Conservation (phyloP, 2,113 vertebrate genomes). For the Sprattus sprattus region DNA sequence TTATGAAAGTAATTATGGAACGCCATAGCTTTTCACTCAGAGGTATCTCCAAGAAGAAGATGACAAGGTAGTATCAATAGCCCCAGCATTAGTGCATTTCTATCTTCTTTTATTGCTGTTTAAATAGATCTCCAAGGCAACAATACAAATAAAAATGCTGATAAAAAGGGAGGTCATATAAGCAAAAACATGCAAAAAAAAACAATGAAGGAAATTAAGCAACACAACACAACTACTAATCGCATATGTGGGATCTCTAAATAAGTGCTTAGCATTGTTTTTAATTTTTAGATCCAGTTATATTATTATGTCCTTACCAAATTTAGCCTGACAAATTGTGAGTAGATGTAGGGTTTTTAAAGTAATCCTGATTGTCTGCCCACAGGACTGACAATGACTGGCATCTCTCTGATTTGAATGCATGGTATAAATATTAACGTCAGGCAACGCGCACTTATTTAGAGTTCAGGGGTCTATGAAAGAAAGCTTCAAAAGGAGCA, state of each 20-base stretch:
- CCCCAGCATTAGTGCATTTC: conserved; percentile 1
- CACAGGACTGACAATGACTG: not conserved
- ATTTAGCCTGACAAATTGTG: not conserved
- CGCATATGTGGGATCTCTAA: conserved; percentile 95
- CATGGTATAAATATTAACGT: not conserved
- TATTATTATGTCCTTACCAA: not conserved
- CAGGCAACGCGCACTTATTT: conserved; percentile 76
- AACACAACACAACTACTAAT: conserved; percentile 87
- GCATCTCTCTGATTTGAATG: not conserved
- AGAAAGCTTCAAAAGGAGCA: conserved; percentile 99
- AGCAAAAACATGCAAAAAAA: conserved; percentile 63
- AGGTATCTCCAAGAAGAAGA: not conserved
- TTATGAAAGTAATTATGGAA: not conserved
- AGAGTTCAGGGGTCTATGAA: conserved; percentile 96
- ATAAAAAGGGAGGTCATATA: conserved; percentile 46
- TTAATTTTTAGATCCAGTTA: not conserved
- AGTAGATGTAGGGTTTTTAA: not conserved
- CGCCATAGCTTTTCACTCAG: not conserved
- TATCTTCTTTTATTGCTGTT: not conserved
- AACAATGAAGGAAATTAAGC: conserved; percentile 68
- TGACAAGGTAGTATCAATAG: not conserved
- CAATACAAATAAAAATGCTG: conserved; percentile 1
- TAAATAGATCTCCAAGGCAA: conserved; percentile 3
- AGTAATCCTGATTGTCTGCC: not conserved
- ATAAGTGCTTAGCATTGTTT: conserved; percentile 80